A percentile compares a stretch with the other conserved stretches of the same genome.
Conservation (phyloP, 2,113 vertebrate species). For the Coregonus clupeaformis region DNA sequence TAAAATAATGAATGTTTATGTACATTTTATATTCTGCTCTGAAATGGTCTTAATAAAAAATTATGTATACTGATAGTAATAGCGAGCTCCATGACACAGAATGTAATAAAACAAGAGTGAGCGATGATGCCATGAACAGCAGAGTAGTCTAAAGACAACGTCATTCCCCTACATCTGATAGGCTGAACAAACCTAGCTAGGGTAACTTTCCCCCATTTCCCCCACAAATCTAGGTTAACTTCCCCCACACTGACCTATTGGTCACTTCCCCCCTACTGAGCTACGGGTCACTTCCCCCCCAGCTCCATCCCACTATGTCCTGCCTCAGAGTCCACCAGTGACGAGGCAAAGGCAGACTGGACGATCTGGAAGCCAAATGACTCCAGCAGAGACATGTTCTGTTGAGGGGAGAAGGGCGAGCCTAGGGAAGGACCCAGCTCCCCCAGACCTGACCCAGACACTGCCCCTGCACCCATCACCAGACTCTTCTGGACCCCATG, state of each 20-base stretch:
- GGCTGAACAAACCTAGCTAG: not conserved
- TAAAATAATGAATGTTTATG: not conserved
- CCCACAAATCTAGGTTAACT: not conserved
- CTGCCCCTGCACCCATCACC: conserved; percentile 46
- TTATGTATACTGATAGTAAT: conserved; percentile 42
- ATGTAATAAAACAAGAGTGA: conserved; percentile 44
- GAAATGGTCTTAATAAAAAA: conserved; percentile 55
- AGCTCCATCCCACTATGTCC: conserved; percentile 89
- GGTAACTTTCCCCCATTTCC: not conserved
- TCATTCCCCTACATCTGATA: conserved; percentile 34
- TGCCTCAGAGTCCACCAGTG: conserved; percentile 90
- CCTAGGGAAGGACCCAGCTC: conserved; percentile 84
- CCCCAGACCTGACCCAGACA: conserved; percentile 64
- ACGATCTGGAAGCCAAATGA: conserved; percentile 99
- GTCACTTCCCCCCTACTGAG: too few relatives aligned
- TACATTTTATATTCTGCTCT: conserved; percentile 33
- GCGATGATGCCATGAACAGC: conserved; percentile 24
- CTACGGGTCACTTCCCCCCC: conserved; percentile 83
- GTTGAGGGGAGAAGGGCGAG: conserved; percentile 95
- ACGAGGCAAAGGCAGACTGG: conserved; percentile 96
- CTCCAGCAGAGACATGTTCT: conserved; percentile 99
- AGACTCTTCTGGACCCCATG: conserved; percentile 72
- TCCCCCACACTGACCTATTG: too few relatives aligned
- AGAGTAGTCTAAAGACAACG: conserved; percentile 21
- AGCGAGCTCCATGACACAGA: conserved; percentile 51